phyloP scores from a whole-genome alignment of 2,888 invertebrate genomes.

The Chrysolina americana region DNA sequence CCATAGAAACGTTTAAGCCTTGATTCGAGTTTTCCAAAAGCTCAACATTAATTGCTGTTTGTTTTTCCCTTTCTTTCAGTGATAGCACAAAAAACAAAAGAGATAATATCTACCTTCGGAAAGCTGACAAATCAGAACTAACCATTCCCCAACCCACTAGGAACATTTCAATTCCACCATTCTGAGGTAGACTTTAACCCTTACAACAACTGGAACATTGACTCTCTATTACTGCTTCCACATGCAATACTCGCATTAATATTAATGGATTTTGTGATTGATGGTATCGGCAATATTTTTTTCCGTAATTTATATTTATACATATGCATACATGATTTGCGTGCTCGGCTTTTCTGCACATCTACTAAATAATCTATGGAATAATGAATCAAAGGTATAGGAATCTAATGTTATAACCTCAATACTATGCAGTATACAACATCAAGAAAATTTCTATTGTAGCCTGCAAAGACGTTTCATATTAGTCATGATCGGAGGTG shows the following conservation, averaged over 20 bases:
- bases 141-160: not conserved
- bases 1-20: too few species aligned
- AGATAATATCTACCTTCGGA: too few species aligned
- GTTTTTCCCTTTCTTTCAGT: too few species aligned
- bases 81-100: too few species aligned
- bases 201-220: not conserved
- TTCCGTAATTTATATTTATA: conserved; percentile 40
- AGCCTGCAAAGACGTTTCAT: too few species aligned
- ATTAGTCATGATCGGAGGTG: too few species aligned
- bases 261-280: conserved; percentile 35
- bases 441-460: too few species aligned
- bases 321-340: conserved; percentile 37
- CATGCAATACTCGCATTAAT: conserved; percentile 36
- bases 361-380: conserved; percentile 30
- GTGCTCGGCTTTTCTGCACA: conserved; percentile 35
- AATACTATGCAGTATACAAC: not conserved
- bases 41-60: too few species aligned
- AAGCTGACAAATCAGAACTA: not conserved
- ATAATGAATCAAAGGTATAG: not conserved
- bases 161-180: not conserved
- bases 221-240: conserved; percentile 20
- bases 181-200: not conserved
- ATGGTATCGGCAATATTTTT: conserved; percentile 38
- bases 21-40: too few species aligned
- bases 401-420: not conserved